A percentile compares a stretch with the other conserved stretches of the same genome.
These are phyloP conservation scores for Leptopilina syphax DNA, from an alignment of 2,888 invertebrate genomes.

Conservation along the genomic window DNA sequence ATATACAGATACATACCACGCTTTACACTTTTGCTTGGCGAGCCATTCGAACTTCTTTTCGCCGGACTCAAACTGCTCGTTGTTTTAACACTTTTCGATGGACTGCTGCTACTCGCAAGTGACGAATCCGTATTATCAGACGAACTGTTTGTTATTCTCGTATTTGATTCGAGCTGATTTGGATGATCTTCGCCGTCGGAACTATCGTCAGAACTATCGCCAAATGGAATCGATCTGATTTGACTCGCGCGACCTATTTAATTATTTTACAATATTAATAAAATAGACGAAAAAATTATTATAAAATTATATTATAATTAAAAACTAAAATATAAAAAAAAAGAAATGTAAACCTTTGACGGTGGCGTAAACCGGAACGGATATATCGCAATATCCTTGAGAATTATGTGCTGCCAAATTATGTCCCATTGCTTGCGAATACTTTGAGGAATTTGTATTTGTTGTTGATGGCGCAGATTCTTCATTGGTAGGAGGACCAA, in stretches of 20 bases:
- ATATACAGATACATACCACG: slow-evolving; percentile 81
- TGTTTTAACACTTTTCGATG: slow-evolving; percentile 91
- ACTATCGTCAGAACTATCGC: slow-evolving; percentile 96
- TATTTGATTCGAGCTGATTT: slow-evolving; percentile 79
- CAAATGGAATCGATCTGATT: slow-evolving; percentile 96
- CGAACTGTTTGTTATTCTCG: slow-evolving; percentile 78
- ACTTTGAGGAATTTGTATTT: slow-evolving; percentile 72
- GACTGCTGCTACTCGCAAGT: slow-evolving; percentile 86
- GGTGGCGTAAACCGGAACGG: slow-evolving; percentile 96
- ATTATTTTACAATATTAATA: not conserved
- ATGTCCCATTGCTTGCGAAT: slow-evolving; percentile 74
- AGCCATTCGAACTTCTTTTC: slow-evolving; percentile 89
- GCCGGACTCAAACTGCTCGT: slow-evolving; percentile 91
- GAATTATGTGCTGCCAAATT: slow-evolving; percentile 78
- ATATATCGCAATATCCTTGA: slow-evolving; percentile 92
- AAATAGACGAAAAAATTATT: no score
- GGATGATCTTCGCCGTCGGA: slow-evolving; percentile 91
- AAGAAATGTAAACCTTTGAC: slow-evolving; percentile 83
- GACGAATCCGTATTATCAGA: slow-evolving; percentile 81
- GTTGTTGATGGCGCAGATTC: slow-evolving; percentile 70
- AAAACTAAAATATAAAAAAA: not conserved
- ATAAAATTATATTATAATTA: not conserved
- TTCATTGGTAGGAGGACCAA: slow-evolving; percentile 72
- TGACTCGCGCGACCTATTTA: slow-evolving; percentile 87
- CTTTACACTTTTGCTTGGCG: slow-evolving; percentile 88